These are phyloP conservation scores for Saccostrea cuccullata DNA, from an alignment of 1,140 invertebrate species.

Conservation along the genomic window DNA sequence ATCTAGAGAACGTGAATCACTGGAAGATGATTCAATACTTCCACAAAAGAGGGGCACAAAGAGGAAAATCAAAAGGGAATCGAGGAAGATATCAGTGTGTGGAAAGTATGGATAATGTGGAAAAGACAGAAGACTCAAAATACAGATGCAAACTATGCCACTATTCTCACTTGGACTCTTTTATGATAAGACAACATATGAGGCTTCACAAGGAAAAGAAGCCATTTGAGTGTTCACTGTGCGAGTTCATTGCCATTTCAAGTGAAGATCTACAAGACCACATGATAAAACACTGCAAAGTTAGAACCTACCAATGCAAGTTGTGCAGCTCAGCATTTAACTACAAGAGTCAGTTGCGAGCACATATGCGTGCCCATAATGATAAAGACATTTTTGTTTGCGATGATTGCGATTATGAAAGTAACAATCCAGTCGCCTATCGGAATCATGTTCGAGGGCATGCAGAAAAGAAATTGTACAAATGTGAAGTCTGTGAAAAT, in stretches of 20 bases:
- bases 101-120: slow-evolving; percentile 71
- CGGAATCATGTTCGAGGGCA: slow-evolving; percentile 69
- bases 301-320: slow-evolving; percentile 76
- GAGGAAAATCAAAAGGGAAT: slow-evolving; percentile 59
- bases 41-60: slow-evolving; percentile 56
- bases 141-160: slow-evolving; percentile 77
- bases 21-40: background rate
- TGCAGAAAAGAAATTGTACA: slow-evolving; percentile 60
- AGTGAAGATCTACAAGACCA: slow-evolving; percentile 75
- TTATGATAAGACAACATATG: slow-evolving; percentile 75
- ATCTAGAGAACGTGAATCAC: slow-evolving; percentile 68
- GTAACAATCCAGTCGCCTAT: slow-evolving; percentile 65
- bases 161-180: slow-evolving; percentile 70
- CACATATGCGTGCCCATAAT: slow-evolving; percentile 76
- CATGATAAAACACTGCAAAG: slow-evolving; percentile 77
- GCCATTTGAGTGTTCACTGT: slow-evolving; percentile 76
- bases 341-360: slow-evolving; percentile 77
- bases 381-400: slow-evolving; percentile 74
- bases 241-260: slow-evolving; percentile 72
- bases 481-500: slow-evolving; percentile 66
- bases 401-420: slow-evolving; percentile 74
- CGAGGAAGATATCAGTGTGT: slow-evolving; percentile 59
- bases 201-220: slow-evolving; percentile 74
- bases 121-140: slow-evolving; percentile 67
- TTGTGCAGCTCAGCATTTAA: slow-evolving; percentile 74